Evolutionary conservation across 2,113 vertebrate species (phyloP).

Genomic region (Elephantulus edwardii): DNA sequence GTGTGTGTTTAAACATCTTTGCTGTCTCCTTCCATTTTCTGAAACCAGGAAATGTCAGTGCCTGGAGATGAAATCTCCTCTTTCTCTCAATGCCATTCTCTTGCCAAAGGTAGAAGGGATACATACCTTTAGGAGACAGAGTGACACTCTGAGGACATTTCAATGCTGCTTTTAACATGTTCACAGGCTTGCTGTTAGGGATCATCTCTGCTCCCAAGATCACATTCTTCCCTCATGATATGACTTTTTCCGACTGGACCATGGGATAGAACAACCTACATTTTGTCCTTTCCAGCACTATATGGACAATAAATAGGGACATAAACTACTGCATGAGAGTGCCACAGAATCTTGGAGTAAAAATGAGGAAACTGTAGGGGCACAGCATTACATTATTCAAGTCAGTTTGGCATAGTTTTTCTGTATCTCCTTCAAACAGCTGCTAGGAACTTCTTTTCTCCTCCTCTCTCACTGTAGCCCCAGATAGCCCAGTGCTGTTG

Average conservation of each 20-base stretch:
- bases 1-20: no score
- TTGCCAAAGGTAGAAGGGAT: no score
- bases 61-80: background rate
- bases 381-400: background rate
- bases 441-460: background rate
- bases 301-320: background rate
- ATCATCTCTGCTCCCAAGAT: background rate
- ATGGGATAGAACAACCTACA: background rate
- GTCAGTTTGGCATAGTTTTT: background rate
- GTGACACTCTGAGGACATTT: background rate
- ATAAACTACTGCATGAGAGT: background rate
- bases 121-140: no score
- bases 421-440: background rate
- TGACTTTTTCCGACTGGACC: background rate
- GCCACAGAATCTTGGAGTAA: background rate
- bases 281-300: background rate
- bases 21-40: background rate
- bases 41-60: background rate
- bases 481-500: background rate
- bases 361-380: background rate
- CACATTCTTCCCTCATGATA: rapidly evolving
- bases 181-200: background rate
- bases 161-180: background rate
- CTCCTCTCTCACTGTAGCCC: background rate
- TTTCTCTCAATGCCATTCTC: background rate